Evolutionary conservation across 2,113 vertebrate genomes (phyloP), one percentile per base, ranked within the genome.

Genomic region (Neolamprologus falcicula): DNA sequence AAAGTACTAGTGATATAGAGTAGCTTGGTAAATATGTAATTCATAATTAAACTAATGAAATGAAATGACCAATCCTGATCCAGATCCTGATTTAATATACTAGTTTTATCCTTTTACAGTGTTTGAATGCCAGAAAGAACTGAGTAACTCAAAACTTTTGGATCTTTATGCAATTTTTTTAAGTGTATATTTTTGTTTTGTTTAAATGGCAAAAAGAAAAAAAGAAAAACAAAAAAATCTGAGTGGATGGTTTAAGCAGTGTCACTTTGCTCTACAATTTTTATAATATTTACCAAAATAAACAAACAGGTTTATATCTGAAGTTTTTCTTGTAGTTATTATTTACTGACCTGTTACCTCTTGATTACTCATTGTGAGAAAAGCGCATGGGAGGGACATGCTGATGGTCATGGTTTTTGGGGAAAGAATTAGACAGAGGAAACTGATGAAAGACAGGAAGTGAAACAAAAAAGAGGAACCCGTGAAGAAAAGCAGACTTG

Each of bases 391-490:
- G 40, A 89, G 7, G 7, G 24, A 10, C 5, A 3, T 78, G 54
- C 8, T 24, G 26, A 16, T 33, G 45, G 45, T 78, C 45, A 52
- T 78, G 73, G 17, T 52, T 33, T 68, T 45, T n/a, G 35, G 35
- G 7, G 40, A 78, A 47, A 63, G 24, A 52, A 57, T 7, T 21
- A 35, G n/a, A 52, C 24, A 83, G 26, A 78, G 79, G 61, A 83
- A 73, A 33, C 12, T 59, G 53, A 2, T 17, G 16, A 52, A 33
- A 86, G 12, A 82, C 1, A 80, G 91, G 90, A 93, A 93, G 68
- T 90, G 61, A 13, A 54, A 63, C 4, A 8, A 50, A 16, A 92
- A 91, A 90, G 84, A 86, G 84, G 91, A 94, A 93, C 73, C 17
- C 5, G 1, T 19, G 14, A 33, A 52, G 21, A 78, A 24, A 47